Conservation (phyloP, 1,140 invertebrate species). For the Diorhabda carinulata region DNA sequence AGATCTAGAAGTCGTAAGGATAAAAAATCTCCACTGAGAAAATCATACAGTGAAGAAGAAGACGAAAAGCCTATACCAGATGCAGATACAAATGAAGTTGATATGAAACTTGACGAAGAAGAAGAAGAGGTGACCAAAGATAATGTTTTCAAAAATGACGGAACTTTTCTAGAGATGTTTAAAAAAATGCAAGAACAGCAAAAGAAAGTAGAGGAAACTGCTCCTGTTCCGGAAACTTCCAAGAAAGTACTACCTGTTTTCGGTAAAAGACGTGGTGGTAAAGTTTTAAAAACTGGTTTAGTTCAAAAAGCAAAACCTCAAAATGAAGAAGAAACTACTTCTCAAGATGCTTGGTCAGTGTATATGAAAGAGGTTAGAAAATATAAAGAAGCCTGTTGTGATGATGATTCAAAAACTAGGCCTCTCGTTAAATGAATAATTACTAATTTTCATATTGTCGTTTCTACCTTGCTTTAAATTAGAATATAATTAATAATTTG, state of each 20-base stretch:
- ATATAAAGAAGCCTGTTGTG: slow-evolving; percentile 86
- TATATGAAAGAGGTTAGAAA: slow-evolving; percentile 91
- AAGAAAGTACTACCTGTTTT: slow-evolving; percentile 61
- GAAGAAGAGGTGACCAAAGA: slow-evolving; percentile 38
- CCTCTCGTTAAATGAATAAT: slow-evolving; percentile 76
- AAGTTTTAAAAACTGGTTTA: slow-evolving; percentile 82
- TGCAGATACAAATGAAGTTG: slow-evolving; percentile 24
- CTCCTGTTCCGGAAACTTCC: slow-evolving; percentile 28
- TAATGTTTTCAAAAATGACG: slow-evolving; percentile 73
- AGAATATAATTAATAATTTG: too few relatives aligned
- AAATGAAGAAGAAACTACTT: slow-evolving; percentile 60
- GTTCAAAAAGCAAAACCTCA: slow-evolving; percentile 77
- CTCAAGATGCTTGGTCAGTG: slow-evolving; percentile 85
- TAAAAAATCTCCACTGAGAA: slow-evolving; percentile 11
- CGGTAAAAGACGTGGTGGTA: slow-evolving; percentile 79
- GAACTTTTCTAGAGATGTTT: slow-evolving; percentile 84
- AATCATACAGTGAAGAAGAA: background rate
- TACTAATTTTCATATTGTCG: background rate
- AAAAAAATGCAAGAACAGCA: slow-evolving; percentile 77
- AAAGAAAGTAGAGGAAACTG: slow-evolving; percentile 33
- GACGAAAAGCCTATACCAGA: slow-evolving; percentile 21
- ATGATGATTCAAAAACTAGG: slow-evolving; percentile 86
- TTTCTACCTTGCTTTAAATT: background rate
- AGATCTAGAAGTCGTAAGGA: slow-evolving; percentile 30
- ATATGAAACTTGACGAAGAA: slow-evolving; percentile 38